Conservation (phyloP, 2,113 vertebrate genomes). For the Sinosuthora webbiana region DNA sequence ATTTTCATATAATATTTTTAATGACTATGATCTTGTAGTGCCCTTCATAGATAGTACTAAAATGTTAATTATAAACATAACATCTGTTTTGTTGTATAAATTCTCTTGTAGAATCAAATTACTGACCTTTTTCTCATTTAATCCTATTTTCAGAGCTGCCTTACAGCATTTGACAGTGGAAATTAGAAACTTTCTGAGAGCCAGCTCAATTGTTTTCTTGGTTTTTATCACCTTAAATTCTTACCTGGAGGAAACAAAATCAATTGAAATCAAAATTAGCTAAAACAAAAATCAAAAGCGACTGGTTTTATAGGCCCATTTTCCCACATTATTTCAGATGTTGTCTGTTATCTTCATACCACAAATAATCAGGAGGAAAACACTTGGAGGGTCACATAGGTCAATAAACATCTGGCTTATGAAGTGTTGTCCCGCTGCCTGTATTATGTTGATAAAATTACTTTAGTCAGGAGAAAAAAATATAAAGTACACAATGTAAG, state of each 20-base stretch:
- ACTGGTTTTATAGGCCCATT: conserved; percentile 20
- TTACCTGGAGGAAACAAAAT: conserved; percentile 32
- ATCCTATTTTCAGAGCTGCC: not conserved
- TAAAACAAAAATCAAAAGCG: conserved; percentile 49
- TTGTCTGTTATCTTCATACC: conserved; percentile 64
- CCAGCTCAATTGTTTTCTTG: not conserved
- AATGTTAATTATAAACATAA: not conserved
- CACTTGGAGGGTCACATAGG: conserved; percentile 55
- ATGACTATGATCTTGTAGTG: not conserved
- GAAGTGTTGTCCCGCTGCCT: conserved; percentile 48
- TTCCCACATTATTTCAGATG: conserved; percentile 68
- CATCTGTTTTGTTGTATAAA: not conserved
- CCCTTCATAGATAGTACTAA: not conserved
- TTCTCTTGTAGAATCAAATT: not conserved
- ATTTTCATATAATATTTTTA: not conserved
- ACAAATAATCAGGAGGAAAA: conserved; percentile 55
- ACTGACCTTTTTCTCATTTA: not conserved
- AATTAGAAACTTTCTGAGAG: not conserved
- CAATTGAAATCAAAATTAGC: conserved; percentile 17
- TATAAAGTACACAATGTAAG: not conserved
- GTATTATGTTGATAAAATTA: conserved; percentile 60
- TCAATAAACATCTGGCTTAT: conserved; percentile 69
- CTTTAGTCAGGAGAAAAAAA: conserved; percentile 59
- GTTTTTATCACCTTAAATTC: not conserved
- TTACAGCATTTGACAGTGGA: not conserved